Evolutionary conservation across 1,140 invertebrate genomes (phyloP), one percentile per base, ranked within the genome.

Genomic region (Drosophila pseudoobscura): DNA sequence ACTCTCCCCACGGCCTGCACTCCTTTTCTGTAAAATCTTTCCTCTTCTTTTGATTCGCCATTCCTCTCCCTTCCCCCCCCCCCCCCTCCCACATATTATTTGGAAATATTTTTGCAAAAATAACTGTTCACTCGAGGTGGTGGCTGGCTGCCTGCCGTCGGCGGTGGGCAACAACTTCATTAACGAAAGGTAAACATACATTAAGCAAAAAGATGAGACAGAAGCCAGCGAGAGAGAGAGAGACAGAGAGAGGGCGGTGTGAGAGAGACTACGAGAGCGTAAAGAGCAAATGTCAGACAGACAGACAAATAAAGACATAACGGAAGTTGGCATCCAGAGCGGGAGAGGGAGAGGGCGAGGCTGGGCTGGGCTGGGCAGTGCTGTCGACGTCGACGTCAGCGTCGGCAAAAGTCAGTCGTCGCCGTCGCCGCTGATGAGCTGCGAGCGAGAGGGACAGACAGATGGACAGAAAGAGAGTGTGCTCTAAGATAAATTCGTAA

Each of bases 121-220:
- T 60, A 75, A 65, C 61, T 73, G 60, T 85, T 73, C 58, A 51
- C 52, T 56, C 35, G 60, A 31, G 43, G 29, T 43, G 29, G 20
- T 20, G 20, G 20, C 20, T 20, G 20, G 1, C 7, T 31, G 29
- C 8, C 29, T 7, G 70, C 22, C 50, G 70, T 29, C 50, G 68
- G 57, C 58, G 43, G 60, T 52, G 64, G 78, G 70, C 77, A 80
- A 87, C 88, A 90, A 90, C 88, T 90, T 90, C 88, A 90, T 90
- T 90, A 90, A 90, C 88, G 88, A 65, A 90, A 90, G 79, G 80
- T 90, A 90, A 90, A 90, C 88, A 90, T 80, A 82, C 83, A 88
- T 89, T 84, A 83, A 89, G 84, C 76, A 74, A 61, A 31, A 63
- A 24, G 45, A 22, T 11, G 43, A 43, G 20, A 49, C 59, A 24